These are phyloP conservation scores for Pogonocichla stellata DNA, from an alignment of 2,113 vertebrate species.

Conservation along the genomic window DNA sequence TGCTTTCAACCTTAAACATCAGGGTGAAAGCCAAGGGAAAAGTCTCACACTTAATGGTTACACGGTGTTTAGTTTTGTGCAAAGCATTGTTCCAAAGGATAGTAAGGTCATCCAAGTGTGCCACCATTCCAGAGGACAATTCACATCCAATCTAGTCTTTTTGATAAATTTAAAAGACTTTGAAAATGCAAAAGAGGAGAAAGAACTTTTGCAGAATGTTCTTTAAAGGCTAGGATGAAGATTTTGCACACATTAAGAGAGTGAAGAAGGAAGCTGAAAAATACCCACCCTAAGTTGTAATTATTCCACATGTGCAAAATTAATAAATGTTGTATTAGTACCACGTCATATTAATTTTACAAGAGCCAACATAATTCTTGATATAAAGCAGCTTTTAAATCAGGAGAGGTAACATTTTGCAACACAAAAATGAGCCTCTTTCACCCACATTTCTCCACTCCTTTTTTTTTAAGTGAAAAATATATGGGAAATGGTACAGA, in stretches of 20 bases:
- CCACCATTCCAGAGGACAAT: background rate
- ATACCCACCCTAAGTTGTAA: background rate
- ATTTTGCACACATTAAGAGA: background rate
- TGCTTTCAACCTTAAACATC: background rate
- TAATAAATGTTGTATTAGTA: background rate
- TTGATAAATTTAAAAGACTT: background rate
- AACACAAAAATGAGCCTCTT: background rate
- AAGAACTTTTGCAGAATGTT: background rate
- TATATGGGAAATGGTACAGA: background rate
- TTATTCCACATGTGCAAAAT: background rate
- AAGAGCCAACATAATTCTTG: background rate
- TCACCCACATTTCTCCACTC: background rate
- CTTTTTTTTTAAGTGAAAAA: background rate
- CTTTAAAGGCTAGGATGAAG: background rate
- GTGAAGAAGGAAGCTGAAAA: background rate
- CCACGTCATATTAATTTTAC: background rate
- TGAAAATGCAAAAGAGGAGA: background rate
- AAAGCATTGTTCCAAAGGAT: background rate
- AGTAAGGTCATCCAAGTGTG: background rate
- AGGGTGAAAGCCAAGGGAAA: background rate
- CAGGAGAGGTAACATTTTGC: background rate
- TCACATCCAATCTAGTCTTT: background rate
- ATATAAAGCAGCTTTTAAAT: background rate
- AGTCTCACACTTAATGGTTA: background rate
- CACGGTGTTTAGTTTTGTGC: background rate